Base-by-base conservation (phyloP, 2,888 invertebrate genomes). In the Leucophenga maculata region DNA sequence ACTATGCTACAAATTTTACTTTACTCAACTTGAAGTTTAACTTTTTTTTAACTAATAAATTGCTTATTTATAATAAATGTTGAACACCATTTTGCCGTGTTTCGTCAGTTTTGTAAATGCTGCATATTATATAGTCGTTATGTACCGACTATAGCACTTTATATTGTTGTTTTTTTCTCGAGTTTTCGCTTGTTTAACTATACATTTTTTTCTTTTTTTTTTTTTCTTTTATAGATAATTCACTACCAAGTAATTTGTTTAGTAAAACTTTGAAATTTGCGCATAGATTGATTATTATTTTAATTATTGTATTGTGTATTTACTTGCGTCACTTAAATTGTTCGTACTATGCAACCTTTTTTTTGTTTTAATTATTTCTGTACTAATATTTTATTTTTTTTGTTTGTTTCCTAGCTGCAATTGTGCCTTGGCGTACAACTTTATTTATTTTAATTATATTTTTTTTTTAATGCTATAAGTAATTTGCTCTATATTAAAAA, bases 231-330 rank as follows among this genome's bases (percentile, higher is more conserved):
- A 44, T 46, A 46, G 13, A 46, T 44, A 20, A 62, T 62, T 62
- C 62, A 62, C 62, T 62, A 62, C 62, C 44, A 62, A 46, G 52
- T 69, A 54, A 22, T 67, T 68, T 48, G 32, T 71, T 80, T 80
- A 77, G 78, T 76, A 78, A 78, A 78, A 46, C n/a, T 62, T 20
- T 62, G 44, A 44, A 62, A 62, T 62, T 62, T 62, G 62, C 62
- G 62, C 62, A 62, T 62, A 62, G 18, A 22, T 57, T 22, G 73
- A 67, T 65, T 65, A 22, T 62, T 46, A 32, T 54, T 76, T 57
- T 64, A 48, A 16, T 65, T 65, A 65, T 65, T 65, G 22, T 65
- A 48, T 62, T 69, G 71, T n/a, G n/a, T n/a, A n/a, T n/a, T n/a
- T n/a, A n/a, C n/a, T n/a, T n/a, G n/a, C n/a, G n/a, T n/a, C n/a